Base-by-base conservation (phyloP, 2,888 invertebrate genomes). In the Oegoconia quadripuncta region DNA sequence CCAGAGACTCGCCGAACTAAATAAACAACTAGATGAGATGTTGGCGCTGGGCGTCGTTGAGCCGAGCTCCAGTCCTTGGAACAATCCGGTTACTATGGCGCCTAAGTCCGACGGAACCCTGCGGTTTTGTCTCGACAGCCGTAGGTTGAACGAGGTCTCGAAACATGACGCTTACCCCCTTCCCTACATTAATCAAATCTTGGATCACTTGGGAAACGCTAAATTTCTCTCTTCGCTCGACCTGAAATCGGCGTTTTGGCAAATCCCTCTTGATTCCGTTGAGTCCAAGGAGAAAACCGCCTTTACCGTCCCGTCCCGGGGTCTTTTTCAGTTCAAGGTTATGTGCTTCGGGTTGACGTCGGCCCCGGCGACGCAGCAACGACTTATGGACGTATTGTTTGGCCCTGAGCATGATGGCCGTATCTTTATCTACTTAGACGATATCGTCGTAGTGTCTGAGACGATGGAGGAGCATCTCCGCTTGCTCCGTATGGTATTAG, bases 371-470 rank as follows among this genome's bases (percentile, higher is more conserved):
- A 38, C 37, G n/a, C 37, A 38, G 25, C 37, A 38, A 14, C 31
- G 37, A 9, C 12, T 38, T 3, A 27, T 38, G 9, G 37, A 38
- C n/a, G 7, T 7, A 1, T 16, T 28, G 5, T 22, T 36, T 11
- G 41, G 39, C 0, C 44, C 42, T 3, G 52, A 52, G 5, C 51
- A 52, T 20, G 54, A 54, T 2, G 13, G 31, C 1, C 46, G 38
- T 14, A 48, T 55, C 0, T 59, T 58, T 32, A 34, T 27, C 1
- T 60, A 46, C 9, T 4, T 57, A 0, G 56, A 57, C 30, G 55
- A 59, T 20, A 42, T 55, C 1, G 44, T 55, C 2, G 33, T 55
- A 3, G 29, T 52, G 1, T 44, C 44, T 16, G 12, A 23, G 1
- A 37, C 37, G 0, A 58, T 55, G 33, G 41, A 57, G 4, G 40